Conservation (phyloP, 1,140 invertebrate species). For the Diuraphis noxia region DNA sequence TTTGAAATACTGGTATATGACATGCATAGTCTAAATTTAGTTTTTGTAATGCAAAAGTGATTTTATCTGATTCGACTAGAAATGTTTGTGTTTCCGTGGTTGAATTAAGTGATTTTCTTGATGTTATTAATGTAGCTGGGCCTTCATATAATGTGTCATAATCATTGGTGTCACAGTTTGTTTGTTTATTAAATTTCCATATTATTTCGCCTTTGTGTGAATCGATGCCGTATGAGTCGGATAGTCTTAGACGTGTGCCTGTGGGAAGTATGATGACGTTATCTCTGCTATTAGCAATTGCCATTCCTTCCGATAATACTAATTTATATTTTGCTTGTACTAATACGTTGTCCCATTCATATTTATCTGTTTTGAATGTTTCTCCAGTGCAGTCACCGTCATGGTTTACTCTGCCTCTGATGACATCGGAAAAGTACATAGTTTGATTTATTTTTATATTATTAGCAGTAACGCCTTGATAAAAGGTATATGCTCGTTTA, state of each 20-base stretch:
- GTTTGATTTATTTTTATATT: background rate
- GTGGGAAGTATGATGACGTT: background rate
- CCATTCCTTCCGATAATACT: background rate
- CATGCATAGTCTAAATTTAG: too few relatives aligned
- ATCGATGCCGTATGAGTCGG: background rate
- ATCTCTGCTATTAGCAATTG: background rate
- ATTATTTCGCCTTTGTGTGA: background rate
- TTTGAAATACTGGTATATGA: background rate
- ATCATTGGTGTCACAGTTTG: background rate
- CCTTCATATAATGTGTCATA: background rate
- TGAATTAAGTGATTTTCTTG: background rate
- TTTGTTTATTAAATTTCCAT: background rate
- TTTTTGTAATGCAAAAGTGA: background rate
- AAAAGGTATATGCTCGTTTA: background rate
- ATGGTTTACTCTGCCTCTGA: background rate
- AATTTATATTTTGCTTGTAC: constrained; percentile 14
- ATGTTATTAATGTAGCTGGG: background rate
- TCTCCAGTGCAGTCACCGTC: background rate
- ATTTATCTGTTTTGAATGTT: background rate
- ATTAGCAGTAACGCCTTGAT: background rate
- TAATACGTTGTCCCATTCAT: background rate
- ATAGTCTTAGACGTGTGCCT: background rate
- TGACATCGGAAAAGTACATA: too few relatives aligned
- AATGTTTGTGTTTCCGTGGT: background rate
- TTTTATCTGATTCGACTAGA: background rate